Base-by-base conservation (phyloP, 2,113 vertebrate genomes). In the Camelus bactrianus region DNA sequence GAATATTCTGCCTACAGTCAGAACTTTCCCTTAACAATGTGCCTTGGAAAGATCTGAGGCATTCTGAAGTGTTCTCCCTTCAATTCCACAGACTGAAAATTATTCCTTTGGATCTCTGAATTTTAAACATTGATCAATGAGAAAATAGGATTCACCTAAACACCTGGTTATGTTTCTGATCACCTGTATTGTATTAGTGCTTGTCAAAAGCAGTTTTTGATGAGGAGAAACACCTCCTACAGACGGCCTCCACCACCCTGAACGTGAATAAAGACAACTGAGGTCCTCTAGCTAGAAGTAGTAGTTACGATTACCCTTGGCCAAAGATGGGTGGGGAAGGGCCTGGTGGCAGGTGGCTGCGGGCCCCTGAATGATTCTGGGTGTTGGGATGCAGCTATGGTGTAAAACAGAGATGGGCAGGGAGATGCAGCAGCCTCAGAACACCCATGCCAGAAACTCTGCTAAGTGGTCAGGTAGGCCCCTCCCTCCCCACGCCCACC, bases 121-220 rank as follows among this genome's bases (percentile, higher is more conserved):
- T 73, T 85, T 79, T 69, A 89, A 91, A 56, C n/a, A 82, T 17
- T 62, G 75, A 64, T 70, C 80, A 84, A 24, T 38, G 35, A 94
- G 72, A 73, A 93, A 85, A 79, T 0, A 69, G 28, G 67, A 90
- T 83, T 91, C 35, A 50, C n/a, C 62, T 22, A 32, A 89, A 72
- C 35, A 54, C 22, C 38, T 67, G 11, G 8, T 35, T 85, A 76
- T 69, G 52, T 28, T 87, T 64, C 75, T 69, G 86, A 82, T 19
- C 20, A 28, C 72, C 38, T 69, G 42, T 50, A 42, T 70, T 67
- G 69, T 69, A 65, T 46, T 54, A 92, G 64, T 42, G 72, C 26
- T 94, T 88, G 56, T 94, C 56, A 79, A 93, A 96, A 65, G 13
- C 17, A 84, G 70, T 38, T 70, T 77, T 48, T 13, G 50, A 50